These are phyloP conservation scores for Zaprionus ornatus DNA, from an alignment of 1,140 invertebrate species.

Conservation along the genomic window DNA sequence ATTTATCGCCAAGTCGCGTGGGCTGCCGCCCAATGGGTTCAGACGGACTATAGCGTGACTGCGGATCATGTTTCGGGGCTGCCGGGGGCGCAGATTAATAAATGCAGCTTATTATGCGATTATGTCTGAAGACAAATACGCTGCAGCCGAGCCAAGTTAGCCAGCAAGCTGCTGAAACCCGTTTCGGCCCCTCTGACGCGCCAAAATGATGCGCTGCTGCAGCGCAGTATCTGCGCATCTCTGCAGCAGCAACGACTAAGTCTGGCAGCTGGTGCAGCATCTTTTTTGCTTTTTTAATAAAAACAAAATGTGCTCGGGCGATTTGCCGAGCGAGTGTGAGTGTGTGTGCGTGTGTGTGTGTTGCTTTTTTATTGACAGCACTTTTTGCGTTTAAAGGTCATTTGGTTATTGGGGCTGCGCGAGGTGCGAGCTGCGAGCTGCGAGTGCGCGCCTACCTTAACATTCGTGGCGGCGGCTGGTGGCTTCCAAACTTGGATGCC, in stretches of 20 bases:
- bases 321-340: conserved; percentile 31
- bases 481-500: conserved; percentile 65
- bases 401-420: conserved; percentile 56
- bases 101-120: conserved; percentile 40
- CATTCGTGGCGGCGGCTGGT: conserved; percentile 57
- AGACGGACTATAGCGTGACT: conserved; percentile 29
- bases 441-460: conserved; percentile 72
- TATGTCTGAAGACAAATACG: conserved; percentile 20
- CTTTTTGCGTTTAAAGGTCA: conserved; percentile 80
- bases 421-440: not conserved
- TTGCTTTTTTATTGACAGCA: conserved; percentile 44
- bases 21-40: conserved; percentile 29
- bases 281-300: conserved; percentile 39
- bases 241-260: not conserved
- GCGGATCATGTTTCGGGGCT: conserved; percentile 41
- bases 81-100: conserved; percentile 36
- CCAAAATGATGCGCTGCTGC: conserved; percentile 38
- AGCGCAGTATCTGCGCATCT: conserved; percentile 20
- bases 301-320: conserved; percentile 45
- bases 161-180: conserved; percentile 16
- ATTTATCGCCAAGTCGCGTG: conserved; percentile 29
- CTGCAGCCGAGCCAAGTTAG: conserved; percentile 5
- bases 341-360: conserved; percentile 1
- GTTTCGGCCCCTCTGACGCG: conserved; percentile 24
- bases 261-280: conserved; percentile 24